Evolutionary conservation across 2,113 vertebrate genomes (phyloP).

Genomic region (Nannobrachium achirus): DNA sequence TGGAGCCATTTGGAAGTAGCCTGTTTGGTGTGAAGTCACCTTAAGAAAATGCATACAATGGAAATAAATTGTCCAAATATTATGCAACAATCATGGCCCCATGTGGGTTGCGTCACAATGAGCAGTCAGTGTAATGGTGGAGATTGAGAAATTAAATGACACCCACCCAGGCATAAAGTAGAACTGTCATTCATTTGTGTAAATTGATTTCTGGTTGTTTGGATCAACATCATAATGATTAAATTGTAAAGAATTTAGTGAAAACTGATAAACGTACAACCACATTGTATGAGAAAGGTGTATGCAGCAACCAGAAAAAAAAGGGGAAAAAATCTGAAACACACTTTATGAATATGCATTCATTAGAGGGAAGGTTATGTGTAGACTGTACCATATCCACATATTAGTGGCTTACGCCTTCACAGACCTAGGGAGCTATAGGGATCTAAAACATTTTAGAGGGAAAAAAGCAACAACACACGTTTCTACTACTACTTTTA

Average conservation of each 20-base stretch:
- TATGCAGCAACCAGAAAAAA: slow-evolving; percentile 19
- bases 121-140: neutral
- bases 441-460: slow-evolving; percentile 38
- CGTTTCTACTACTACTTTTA: slow-evolving; percentile 20
- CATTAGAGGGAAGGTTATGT: slow-evolving; percentile 5
- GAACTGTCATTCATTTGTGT: neutral
- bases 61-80: neutral
- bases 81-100: neutral
- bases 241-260: neutral
- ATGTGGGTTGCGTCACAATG: neutral
- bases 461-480: slow-evolving; percentile 34
- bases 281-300: neutral
- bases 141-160: neutral
- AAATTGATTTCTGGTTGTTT: neutral
- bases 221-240: too few relatives aligned
- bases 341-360: slow-evolving; percentile 5
- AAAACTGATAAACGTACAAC: neutral
- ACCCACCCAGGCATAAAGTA: neutral
- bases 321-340: neutral
- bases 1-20: too few relatives aligned
- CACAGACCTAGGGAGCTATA: slow-evolving; percentile 42
- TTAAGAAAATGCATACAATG: neutral
- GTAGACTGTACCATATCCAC: slow-evolving; percentile 28
- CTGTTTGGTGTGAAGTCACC: too few relatives aligned
- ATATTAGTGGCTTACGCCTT: slow-evolving; percentile 14